A percentile compares a stretch with the other conserved stretches of the same genome.
Evolutionary conservation across 2,888 invertebrate species (phyloP).

Genomic region (Drosophila recens): DNA sequence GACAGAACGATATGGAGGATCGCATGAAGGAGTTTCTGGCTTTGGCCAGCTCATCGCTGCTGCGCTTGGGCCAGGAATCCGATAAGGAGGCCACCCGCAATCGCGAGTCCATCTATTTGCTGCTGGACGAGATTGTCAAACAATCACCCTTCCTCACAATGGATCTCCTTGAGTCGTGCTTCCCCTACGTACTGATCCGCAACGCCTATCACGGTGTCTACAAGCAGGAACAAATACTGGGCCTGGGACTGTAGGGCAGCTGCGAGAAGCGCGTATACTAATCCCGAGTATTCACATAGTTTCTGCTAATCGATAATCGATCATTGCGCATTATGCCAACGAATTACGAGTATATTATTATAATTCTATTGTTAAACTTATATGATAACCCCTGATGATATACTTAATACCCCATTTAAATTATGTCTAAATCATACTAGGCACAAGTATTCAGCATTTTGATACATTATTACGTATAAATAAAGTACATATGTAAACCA

Average conservation of each 20-base stretch:
- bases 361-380: conserved; percentile 68
- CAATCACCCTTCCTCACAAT: conserved; percentile 99
- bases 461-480: conserved; percentile 62
- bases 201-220: conserved; percentile 99
- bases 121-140: conserved; percentile 98
- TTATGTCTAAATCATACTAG: conserved; percentile 31
- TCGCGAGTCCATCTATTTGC: conserved; percentile 97
- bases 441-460: conserved; percentile 65
- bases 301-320: conserved; percentile 44
- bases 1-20: conserved; percentile 98
- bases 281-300: conserved; percentile 50
- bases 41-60: conserved; percentile 96
- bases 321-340: conserved; percentile 22
- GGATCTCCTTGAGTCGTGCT: conserved; percentile 99
- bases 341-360: conserved; percentile 37
- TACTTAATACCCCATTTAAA: conserved; percentile 23
- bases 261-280: conserved; percentile 13
- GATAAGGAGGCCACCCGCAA: conserved; percentile 97
- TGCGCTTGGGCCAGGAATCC: conserved; percentile 97
- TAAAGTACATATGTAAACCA: conserved; percentile 63
- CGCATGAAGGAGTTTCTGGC: conserved; percentile 98
- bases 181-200: conserved; percentile 98
- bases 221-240: conserved; percentile 90
- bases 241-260: conserved; percentile 59
- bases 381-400: conserved; percentile 26